Conservation (phyloP, 2,797 vertebrate species). For the Austrolebias charrua region DNA sequence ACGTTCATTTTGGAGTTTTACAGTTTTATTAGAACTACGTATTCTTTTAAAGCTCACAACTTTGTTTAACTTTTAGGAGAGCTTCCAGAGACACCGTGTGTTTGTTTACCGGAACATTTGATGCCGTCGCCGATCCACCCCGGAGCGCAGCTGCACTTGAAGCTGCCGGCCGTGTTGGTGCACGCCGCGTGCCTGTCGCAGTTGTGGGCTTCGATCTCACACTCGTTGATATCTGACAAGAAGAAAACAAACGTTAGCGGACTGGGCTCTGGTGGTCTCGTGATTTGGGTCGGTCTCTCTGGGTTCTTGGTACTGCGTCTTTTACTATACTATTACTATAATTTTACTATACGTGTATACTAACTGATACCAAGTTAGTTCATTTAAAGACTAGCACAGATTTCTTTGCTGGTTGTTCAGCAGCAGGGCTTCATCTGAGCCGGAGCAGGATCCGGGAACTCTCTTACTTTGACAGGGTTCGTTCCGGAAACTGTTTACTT, state of each 20-base stretch:
- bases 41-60: too few relatives aligned
- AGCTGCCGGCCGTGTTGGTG: conserved; percentile 95
- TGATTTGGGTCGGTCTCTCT: conserved; percentile 48
- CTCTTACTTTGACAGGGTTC: too few relatives aligned
- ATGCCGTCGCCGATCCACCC: conserved; percentile 94
- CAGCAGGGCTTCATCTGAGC: too few relatives aligned
- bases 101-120: conserved; percentile 86
- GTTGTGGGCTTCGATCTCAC: conserved; percentile 97
- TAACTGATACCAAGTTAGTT: conserved; percentile 43
- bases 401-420: too few relatives aligned
- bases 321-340: too few relatives aligned
- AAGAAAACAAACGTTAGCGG: conserved; percentile 13
- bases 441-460: too few relatives aligned
- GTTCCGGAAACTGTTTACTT: too few relatives aligned
- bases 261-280: conserved; percentile 44
- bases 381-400: conserved; percentile 34
- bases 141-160: conserved; percentile 91
- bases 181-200: conserved; percentile 91
- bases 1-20: too few relatives aligned
- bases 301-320: conserved; percentile 19
- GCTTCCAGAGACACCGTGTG: too few relatives aligned
- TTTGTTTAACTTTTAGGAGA: too few relatives aligned
- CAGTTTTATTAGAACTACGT: too few relatives aligned
- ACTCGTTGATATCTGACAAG: conserved; percentile 93
- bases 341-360: too few relatives aligned